Evolutionary conservation across 2,113 vertebrate genomes (phyloP), one percentile per base, ranked within the genome.

Genomic region (Panthera uncia): DNA sequence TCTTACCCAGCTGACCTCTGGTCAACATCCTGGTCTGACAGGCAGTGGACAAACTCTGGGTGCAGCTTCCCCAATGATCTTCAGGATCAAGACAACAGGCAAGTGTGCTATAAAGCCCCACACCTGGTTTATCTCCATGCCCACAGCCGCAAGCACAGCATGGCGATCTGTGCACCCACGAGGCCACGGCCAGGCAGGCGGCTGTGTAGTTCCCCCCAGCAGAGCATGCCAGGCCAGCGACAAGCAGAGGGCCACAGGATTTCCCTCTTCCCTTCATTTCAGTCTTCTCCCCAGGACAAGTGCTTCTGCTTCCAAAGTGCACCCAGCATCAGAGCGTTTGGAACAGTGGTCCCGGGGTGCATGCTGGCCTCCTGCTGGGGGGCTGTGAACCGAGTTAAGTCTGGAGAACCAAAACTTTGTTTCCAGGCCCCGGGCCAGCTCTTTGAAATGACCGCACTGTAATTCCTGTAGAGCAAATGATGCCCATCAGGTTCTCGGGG

Each of bases 281-380:
- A 52, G 36, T 25, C 27, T 61, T 79, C 38, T 41, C 5, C 36
- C 25, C 21, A 5, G 38, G 52, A 38, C 27, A 41, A 61, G n/a
- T 25, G 25, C 41, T 65, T 7, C 71, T 84, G 6, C 45, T 76
- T n/a, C 12, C 66, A 68, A 83, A 87, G 33, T 14, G 63, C 29
- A 69, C 74, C 83, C 83, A 14, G 48, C 55, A 86, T 81, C 85
- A 19, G 63, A 15, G 19, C 41, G 15, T 15, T 19, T 29, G 38
- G 55, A 61, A 74, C 55, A 4, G 33, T 8, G 55, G 13, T 38
- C 33, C 36, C 8, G 1, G 19, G 41, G 27, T 66, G 10, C 23
- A 7, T 1, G 1, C 12, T 27, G 33, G 4, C 63, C 21, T 57
- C 5, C 3, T 4, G 4, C 19, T 11, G 65, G 45, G 45, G 31